phyloP scores from a whole-genome alignment of 2,113 vertebrate species.

The Drymodes brunneopygia region DNA sequence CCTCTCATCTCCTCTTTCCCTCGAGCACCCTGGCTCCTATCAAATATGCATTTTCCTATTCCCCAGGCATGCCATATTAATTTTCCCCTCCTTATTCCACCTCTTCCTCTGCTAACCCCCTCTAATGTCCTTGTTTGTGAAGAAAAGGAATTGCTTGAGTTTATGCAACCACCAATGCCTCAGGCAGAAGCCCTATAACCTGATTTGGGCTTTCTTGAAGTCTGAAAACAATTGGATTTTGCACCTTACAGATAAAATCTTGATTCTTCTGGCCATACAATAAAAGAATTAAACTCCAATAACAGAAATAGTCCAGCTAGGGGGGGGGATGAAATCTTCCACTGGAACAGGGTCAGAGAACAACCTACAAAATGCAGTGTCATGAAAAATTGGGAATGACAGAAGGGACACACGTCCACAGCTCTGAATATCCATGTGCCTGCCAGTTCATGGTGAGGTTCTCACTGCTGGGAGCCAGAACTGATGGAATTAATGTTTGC shows the following conservation, averaged over 20 bases:
- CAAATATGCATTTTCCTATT: not conserved
- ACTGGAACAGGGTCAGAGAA: not conserved
- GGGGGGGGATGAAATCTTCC: not conserved
- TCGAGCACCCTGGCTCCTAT: not conserved
- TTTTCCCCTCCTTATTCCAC: not conserved
- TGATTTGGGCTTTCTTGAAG: not conserved
- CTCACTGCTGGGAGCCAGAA: not conserved
- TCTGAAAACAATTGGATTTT: not conserved
- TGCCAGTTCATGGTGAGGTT: not conserved
- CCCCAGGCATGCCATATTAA: not conserved
- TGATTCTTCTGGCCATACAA: not conserved
- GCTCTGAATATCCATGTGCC: not conserved
- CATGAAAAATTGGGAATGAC: not conserved
- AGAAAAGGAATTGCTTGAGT: not conserved
- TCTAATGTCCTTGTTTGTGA: not conserved
- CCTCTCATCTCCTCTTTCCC: not conserved
- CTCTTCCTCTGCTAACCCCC: not conserved
- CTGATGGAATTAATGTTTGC: not conserved
- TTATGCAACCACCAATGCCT: not conserved
- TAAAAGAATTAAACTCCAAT: not conserved
- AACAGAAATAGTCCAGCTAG: not conserved
- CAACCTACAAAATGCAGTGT: not conserved
- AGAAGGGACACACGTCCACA: fast-evolving
- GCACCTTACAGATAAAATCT: not conserved
- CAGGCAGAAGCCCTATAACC: not conserved